phyloP scores from a whole-genome alignment of 2,113 vertebrate genomes.

The Polyodon spathula region DNA sequence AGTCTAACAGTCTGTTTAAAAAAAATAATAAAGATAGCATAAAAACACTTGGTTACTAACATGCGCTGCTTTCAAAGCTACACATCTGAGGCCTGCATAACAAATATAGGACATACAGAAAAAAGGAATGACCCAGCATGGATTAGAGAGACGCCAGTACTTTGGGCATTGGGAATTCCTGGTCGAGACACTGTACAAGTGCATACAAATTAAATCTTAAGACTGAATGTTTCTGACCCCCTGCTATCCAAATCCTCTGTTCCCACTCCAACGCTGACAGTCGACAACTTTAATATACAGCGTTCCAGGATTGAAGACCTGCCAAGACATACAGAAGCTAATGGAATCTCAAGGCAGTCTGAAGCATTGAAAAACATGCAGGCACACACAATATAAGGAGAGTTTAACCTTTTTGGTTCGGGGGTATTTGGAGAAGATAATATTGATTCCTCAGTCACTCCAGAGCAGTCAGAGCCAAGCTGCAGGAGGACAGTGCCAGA shows the following conservation, averaged over 20 bases:
- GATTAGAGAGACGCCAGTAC: too few relatives aligned
- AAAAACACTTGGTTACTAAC: too few relatives aligned
- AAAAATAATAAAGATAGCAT: too few relatives aligned
- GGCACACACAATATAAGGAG: neutral
- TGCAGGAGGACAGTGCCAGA: too few relatives aligned
- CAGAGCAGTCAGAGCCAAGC: too few relatives aligned
- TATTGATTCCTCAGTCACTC: too few relatives aligned
- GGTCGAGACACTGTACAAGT: neutral
- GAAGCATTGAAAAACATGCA: neutral
- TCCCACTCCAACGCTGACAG: slow-evolving; percentile 67
- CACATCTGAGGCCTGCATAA: too few relatives aligned
- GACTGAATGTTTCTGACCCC: slow-evolving; percentile 22
- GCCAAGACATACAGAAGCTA: neutral
- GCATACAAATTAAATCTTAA: neutral
- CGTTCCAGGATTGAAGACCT: slow-evolving; percentile 63
- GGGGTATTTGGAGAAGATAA: too few relatives aligned
- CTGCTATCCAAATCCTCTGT: slow-evolving; percentile 54
- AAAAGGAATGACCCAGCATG: too few relatives aligned
- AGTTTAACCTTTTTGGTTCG: too few relatives aligned
- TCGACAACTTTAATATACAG: slow-evolving; percentile 60
- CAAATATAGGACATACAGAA: too few relatives aligned
- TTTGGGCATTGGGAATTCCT: neutral
- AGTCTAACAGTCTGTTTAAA: neutral
- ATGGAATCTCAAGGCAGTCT: neutral
- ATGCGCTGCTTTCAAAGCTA: too few relatives aligned